A percentile compares a stretch with the other conserved stretches of the same genome.
phyloP scores from a whole-genome alignment of 1,140 invertebrate species.

The Notospermus geniculatus region DNA sequence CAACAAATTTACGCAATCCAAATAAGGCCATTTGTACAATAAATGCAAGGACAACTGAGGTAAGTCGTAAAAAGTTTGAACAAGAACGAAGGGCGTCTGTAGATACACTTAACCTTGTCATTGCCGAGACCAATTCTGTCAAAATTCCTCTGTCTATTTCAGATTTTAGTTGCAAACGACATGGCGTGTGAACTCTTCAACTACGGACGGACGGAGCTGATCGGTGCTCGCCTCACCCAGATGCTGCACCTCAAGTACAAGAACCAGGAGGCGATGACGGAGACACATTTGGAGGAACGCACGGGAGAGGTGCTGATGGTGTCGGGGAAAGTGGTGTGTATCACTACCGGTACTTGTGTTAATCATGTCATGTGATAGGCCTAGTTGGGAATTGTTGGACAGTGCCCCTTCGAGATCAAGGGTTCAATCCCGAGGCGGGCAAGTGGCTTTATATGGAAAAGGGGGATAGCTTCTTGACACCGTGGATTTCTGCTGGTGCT shows the following conservation, averaged over 20 bases:
- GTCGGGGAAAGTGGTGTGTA: conserved; percentile 63
- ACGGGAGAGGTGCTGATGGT: conserved; percentile 63
- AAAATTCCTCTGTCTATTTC: conserved; percentile 27
- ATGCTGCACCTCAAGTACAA: conserved; percentile 59
- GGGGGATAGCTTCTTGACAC: conserved; percentile 10
- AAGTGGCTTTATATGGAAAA: background rate
- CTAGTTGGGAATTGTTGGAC: too few species aligned
- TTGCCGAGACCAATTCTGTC: too few species aligned
- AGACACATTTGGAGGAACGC: conserved; percentile 58
- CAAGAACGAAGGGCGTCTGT: background rate
- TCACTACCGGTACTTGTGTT: background rate
- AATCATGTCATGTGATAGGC: too few species aligned
- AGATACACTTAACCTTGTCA: background rate
- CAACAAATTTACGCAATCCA: conserved; percentile 47
- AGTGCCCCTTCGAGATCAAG: too few species aligned
- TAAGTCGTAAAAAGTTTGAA: conserved; percentile 12
- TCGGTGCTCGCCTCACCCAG: conserved; percentile 60
- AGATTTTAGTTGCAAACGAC: conserved; percentile 66
- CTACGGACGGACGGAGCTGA: conserved; percentile 61
- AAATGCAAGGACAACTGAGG: conserved; percentile 51
- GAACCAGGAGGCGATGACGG: conserved; percentile 59
- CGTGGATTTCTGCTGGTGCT: conserved; percentile 4
- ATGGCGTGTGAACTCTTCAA: conserved; percentile 62
- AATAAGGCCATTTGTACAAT: conserved; percentile 56
- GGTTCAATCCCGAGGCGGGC: too few species aligned